Percentiles rank a stretch among this genome's conserved stretches.
phyloP scores from a whole-genome alignment of 1,140 invertebrate species.

The Chironomus striatipennis region DNA sequence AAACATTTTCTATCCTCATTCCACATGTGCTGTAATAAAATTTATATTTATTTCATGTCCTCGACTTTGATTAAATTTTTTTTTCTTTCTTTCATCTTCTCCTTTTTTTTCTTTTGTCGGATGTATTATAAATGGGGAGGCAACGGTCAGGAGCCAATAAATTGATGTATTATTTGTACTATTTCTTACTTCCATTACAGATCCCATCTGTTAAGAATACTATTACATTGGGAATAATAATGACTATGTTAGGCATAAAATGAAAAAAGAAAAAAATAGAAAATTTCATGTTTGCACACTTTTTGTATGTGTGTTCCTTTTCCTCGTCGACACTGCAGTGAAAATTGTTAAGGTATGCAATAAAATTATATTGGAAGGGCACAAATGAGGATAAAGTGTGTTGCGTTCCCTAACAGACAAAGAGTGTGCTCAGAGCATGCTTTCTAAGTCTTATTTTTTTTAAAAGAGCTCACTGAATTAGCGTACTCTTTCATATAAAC shows the following conservation, averaged over 20 bases:
- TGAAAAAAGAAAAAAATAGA: no score
- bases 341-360: neutral
- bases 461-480: no score
- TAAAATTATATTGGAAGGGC: slow-evolving; percentile 3
- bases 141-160: neutral
- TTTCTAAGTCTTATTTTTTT: no score
- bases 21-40: neutral
- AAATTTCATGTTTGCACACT: neutral
- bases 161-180: slow-evolving; percentile 2
- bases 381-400: neutral
- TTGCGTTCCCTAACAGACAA: no score
- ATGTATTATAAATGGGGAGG: neutral
- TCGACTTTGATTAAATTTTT: slow-evolving; percentile 14
- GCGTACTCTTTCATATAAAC: no score
- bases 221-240: neutral
- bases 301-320: neutral
- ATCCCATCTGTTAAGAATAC: neutral
- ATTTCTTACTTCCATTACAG: neutral
- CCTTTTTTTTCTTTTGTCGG: no score
- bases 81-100: neutral
- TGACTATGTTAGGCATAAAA: neutral
- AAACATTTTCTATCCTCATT: no score
- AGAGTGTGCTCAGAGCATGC: no score
- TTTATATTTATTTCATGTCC: neutral
- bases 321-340: neutral